phyloP scores from a whole-genome alignment of 2,888 invertebrate species.

The Acrobasis suavella region DNA sequence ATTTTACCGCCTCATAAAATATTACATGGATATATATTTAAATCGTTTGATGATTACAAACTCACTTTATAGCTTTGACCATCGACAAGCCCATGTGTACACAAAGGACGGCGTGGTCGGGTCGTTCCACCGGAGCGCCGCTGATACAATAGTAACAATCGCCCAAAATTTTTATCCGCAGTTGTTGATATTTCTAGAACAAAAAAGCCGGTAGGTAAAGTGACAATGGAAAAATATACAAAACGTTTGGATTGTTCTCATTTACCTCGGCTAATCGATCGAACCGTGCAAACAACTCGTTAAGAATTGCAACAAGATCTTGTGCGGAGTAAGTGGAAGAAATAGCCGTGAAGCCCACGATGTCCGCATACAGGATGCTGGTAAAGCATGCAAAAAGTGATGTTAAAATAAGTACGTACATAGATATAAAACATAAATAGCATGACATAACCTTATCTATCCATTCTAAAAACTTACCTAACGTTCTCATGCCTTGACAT shows the following conservation, averaged over 20 bases:
- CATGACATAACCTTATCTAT: neutral
- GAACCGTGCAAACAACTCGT: constrained; percentile 97
- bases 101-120: constrained; percentile 95
- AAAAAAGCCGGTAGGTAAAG: constrained; percentile 21
- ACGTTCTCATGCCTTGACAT: constrained; percentile 98
- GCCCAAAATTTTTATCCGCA: constrained; percentile 97
- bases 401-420: neutral
- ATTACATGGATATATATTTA: neutral
- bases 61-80: constrained; percentile 98
- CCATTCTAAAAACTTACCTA: constrained; percentile 83
- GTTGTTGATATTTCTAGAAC: constrained; percentile 93
- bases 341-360: constrained; percentile 98
- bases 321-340: constrained; percentile 97
- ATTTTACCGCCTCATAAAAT: too few relatives aligned
- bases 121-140: constrained; percentile 94
- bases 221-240: neutral
- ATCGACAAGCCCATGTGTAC: constrained; percentile 98
- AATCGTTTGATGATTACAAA: constrained; percentile 34
- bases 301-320: constrained; percentile 96
- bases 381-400: constrained; percentile 42
- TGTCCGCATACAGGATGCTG: constrained; percentile 98
- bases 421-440: neutral
- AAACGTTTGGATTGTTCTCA: constrained; percentile 26
- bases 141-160: constrained; percentile 99
- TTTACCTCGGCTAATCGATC: constrained; percentile 92